A percentile compares a stretch with the other conserved stretches of the same genome.
phyloP scores from a whole-genome alignment of 2,888 invertebrate species.

The Drosophila barbarae region DNA sequence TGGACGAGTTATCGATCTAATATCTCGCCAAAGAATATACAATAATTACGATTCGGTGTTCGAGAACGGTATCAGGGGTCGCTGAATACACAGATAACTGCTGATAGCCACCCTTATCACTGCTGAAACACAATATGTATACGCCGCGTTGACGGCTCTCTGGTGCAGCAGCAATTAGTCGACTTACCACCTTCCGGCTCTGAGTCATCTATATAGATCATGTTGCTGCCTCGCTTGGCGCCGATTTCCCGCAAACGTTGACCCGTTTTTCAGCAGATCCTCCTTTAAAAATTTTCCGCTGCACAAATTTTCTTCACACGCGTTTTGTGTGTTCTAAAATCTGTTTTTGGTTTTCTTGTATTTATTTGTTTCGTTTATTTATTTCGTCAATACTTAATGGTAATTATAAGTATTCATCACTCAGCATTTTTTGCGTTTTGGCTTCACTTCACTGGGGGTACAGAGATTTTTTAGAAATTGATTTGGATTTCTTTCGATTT shows the following conservation, averaged over 20 bases:
- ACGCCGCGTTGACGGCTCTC: conserved; percentile 13
- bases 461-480: conserved; percentile 11
- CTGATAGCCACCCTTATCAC: conserved; percentile 32
- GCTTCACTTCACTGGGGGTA: conserved; percentile 60
- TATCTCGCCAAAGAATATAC: conserved; percentile 16
- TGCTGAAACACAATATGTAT: conserved; percentile 28
- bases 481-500: conserved; percentile 16
- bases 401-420: conserved; percentile 34
- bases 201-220: conserved; percentile 94
- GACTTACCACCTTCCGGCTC: conserved; percentile 93
- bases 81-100: conserved; percentile 9
- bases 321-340: conserved; percentile 12
- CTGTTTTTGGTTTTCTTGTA: not conserved
- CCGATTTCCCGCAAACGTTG: conserved; percentile 69
- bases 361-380: conserved; percentile 33
- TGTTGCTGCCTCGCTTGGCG: conserved; percentile 77
- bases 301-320: conserved; percentile 1
- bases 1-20: conserved; percentile 22
- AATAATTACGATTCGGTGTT: conserved; percentile 19
- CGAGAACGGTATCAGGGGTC: conserved; percentile 9
- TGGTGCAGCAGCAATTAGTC: conserved; percentile 12
- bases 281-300: not conserved
- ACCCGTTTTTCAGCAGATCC: conserved; percentile 58
- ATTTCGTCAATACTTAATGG: conserved; percentile 41
- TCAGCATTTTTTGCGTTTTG: conserved; percentile 48